Conservation (phyloP, 1,140 invertebrate genomes). For the Bombus sibiricus region DNA sequence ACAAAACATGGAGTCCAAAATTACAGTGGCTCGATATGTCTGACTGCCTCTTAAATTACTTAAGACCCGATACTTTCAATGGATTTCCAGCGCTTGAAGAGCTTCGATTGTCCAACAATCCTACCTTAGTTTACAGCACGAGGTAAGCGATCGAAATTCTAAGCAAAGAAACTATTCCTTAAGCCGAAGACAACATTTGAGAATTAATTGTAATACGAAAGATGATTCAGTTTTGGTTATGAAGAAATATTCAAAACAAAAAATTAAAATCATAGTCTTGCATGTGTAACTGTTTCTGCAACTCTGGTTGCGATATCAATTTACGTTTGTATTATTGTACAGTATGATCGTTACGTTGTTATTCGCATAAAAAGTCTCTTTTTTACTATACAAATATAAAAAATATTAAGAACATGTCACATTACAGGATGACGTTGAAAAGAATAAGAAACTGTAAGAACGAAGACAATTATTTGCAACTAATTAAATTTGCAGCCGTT, state of each 20-base stretch:
- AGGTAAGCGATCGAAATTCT: conserved; percentile 65
- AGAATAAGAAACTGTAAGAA: neutral
- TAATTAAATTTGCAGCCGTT: neutral
- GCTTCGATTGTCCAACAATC: conserved; percentile 75
- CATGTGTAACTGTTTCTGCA: neutral
- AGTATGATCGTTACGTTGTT: neutral
- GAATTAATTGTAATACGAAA: neutral
- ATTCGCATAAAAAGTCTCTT: neutral
- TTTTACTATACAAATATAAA: neutral
- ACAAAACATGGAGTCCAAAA: conserved; percentile 69
- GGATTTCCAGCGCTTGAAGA: conserved; percentile 73
- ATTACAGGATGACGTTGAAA: neutral
- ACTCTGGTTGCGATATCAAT: neutral
- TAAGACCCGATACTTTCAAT: conserved; percentile 71
- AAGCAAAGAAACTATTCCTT: neutral
- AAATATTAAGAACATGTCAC: neutral
- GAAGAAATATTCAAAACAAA: neutral
- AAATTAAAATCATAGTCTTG: neutral
- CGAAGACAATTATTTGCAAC: neutral
- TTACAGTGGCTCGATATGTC: conserved; percentile 77
- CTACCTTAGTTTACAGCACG: conserved; percentile 71
- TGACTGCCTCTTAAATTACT: conserved; percentile 73
- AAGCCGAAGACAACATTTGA: too few relatives aligned
- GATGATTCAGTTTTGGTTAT: too few relatives aligned
- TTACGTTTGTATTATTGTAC: neutral